Evolutionary conservation across 2,113 vertebrate genomes (phyloP).

Genomic region (Anthoscopus minutus): DNA sequence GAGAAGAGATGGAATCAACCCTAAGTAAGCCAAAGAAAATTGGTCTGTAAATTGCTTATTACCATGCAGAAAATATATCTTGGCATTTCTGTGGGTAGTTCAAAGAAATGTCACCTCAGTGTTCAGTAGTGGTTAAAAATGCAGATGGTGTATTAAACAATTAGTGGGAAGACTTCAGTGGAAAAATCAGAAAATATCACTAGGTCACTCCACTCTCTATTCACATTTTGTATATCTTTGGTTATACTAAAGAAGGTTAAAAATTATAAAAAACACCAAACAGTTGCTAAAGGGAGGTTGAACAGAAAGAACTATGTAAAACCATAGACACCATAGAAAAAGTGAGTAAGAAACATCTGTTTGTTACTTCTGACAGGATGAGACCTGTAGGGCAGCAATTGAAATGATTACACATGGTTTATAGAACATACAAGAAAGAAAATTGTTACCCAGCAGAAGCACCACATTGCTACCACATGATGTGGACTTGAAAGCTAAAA

Average conservation of each 20-base stretch:
- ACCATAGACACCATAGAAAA: not conserved
- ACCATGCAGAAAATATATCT: not conserved
- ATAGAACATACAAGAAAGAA: not conserved
- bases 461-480: not conserved
- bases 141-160: not conserved
- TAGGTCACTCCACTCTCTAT: not conserved
- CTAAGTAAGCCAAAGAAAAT: not conserved
- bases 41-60: not conserved
- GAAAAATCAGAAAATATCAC: not conserved
- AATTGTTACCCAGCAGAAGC: not conserved
- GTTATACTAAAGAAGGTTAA: not conserved
- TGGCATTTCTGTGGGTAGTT: not conserved
- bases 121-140: not conserved
- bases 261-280: not conserved
- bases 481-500: not conserved
- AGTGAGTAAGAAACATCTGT: not conserved
- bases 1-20: not conserved
- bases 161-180: not conserved
- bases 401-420: not conserved
- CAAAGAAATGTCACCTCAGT: not conserved
- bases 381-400: not conserved
- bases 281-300: not conserved
- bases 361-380: not conserved
- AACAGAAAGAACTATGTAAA: not conserved
- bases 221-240: not conserved